phyloP scores from a whole-genome alignment of 1,140 invertebrate species.

The Trypoxylus dichotomus region DNA sequence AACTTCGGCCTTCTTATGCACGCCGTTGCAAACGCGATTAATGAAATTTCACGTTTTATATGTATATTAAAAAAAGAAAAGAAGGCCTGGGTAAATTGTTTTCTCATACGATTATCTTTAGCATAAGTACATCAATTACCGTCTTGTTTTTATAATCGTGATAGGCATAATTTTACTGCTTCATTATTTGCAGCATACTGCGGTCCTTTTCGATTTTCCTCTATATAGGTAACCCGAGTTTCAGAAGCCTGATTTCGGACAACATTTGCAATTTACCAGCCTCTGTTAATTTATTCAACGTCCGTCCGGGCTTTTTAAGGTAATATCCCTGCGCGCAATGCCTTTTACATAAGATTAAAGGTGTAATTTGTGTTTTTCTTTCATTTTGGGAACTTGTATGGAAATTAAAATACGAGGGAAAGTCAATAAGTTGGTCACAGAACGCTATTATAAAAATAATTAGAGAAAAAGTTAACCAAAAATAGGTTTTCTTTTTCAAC shows the following conservation, averaged over 20 bases:
- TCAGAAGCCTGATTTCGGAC: neutral
- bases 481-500: no score
- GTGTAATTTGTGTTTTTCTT: neutral
- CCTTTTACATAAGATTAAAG: constrained; percentile 27
- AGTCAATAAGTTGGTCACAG: no score
- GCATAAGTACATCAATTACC: constrained; percentile 25
- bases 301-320: neutral
- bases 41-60: constrained; percentile 23
- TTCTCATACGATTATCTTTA: constrained; percentile 25
- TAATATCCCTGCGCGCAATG: neutral
- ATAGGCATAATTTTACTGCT: constrained; percentile 26
- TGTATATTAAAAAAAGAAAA: neutral
- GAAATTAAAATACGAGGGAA: neutral
- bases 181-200: constrained; percentile 9
- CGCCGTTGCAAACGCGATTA: neutral
- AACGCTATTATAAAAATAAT: no score
- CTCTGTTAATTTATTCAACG: neutral
- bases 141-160: constrained; percentile 27
- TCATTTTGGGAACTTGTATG: neutral
- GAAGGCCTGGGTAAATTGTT: constrained; percentile 21
- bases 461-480: no score
- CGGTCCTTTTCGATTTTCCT: neutral
- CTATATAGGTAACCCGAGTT: neutral
- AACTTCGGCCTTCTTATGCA: no score
- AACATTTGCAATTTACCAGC: constrained; percentile 22